Conservation (phyloP, 2,888 invertebrate species). For the Rhaphigaster nebulosa region DNA sequence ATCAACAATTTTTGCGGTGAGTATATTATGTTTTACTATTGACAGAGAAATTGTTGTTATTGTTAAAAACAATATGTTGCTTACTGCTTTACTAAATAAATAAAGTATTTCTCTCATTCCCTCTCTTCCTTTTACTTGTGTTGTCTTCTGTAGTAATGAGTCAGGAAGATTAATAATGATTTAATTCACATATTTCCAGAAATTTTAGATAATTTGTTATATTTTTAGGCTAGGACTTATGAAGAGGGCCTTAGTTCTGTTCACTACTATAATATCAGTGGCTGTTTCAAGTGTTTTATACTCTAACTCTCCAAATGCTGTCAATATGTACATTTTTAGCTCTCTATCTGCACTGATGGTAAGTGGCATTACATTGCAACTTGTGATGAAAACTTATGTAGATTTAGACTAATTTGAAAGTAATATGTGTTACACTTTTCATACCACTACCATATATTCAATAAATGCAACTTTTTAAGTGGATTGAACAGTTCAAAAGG, state of each 20-base stretch:
- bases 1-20: too few species aligned
- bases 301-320: constrained; percentile 74
- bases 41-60: too few species aligned
- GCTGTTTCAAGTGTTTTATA: constrained; percentile 76
- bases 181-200: background rate
- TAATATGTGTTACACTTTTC: background rate
- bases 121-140: background rate
- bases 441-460: background rate
- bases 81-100: too few species aligned
- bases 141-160: background rate
- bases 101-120: too few species aligned
- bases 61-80: too few species aligned
- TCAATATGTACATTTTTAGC: constrained; percentile 82
- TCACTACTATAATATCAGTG: constrained; percentile 74
- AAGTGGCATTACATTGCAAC: constrained; percentile 68
- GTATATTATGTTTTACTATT: too few species aligned
- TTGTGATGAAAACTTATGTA: background rate
- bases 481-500: background rate
- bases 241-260: constrained; percentile 75
- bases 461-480: background rate
- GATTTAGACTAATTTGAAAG: background rate
- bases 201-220: background rate
- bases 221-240: constrained; percentile 75
- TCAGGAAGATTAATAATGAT: too few species aligned
- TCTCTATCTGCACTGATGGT: constrained; percentile 82